These are phyloP conservation scores for Spermophilus dauricus DNA, from an alignment of 2,113 vertebrate genomes.

Conservation along the genomic window DNA sequence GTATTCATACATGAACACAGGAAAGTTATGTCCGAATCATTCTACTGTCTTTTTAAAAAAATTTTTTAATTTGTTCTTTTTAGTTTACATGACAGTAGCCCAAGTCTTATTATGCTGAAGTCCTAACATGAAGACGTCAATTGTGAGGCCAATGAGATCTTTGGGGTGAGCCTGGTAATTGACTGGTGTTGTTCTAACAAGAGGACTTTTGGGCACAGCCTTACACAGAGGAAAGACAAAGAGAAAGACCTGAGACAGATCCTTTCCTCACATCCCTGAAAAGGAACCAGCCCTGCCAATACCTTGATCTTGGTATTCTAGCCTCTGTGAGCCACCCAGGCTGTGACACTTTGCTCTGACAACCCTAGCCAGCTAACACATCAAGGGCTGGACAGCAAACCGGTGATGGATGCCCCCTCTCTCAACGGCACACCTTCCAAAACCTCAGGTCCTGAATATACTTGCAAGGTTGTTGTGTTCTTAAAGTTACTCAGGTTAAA, in stretches of 20 bases:
- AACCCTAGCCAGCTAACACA: not conserved
- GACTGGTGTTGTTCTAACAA: not conserved
- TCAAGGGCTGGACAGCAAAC: not conserved
- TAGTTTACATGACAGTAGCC: too few species aligned
- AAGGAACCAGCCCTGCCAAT: not conserved
- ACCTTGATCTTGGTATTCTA: not conserved
- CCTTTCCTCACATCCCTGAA: not conserved
- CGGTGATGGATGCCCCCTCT: not conserved
- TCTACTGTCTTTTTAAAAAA: too few species aligned
- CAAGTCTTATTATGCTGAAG: not conserved
- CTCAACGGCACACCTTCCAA: not conserved
- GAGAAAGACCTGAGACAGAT: not conserved
- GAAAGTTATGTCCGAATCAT: too few species aligned
- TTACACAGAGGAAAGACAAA: not conserved
- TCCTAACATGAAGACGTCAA: not conserved
- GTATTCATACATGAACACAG: too few species aligned
- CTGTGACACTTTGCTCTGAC: not conserved
- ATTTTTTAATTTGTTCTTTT: too few species aligned
- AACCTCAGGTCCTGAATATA: not conserved
- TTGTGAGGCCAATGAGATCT: not conserved
- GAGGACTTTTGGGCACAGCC: not conserved
- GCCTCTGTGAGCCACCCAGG: not conserved
- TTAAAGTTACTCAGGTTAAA: not conserved
- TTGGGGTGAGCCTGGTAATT: not conserved
- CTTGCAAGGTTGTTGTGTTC: not conserved